Percentiles rank a stretch among this genome's conserved stretches.
Evolutionary conservation across 2,888 invertebrate species (phyloP).

Genomic region (Cosmia trapezina): DNA sequence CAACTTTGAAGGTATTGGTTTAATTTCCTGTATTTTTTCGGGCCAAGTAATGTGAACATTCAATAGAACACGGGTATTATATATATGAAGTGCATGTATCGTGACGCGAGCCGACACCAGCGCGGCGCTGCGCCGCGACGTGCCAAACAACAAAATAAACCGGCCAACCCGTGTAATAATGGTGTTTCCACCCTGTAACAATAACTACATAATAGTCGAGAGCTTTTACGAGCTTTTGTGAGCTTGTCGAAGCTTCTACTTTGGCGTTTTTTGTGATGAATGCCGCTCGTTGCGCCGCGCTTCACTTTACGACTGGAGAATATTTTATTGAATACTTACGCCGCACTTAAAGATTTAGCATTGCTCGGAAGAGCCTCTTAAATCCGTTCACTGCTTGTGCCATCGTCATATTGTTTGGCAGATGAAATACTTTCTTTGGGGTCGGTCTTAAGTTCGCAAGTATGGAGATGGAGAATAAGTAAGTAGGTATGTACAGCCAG

Average conservation of each 20-base stretch:
- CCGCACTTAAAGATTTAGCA: conserved; percentile 76
- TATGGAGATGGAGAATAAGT: conserved; percentile 17
- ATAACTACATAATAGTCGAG: conserved; percentile 90
- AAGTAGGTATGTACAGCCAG: conserved; percentile 31
- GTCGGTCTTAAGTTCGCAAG: conserved; percentile 42
- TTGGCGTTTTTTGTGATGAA: conserved; percentile 86
- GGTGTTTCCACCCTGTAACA: conserved; percentile 90
- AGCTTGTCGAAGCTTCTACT: conserved; percentile 89
- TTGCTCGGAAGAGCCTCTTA: conserved; percentile 73
- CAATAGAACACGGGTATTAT: conserved; percentile 16
- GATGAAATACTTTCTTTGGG: conserved; percentile 75
- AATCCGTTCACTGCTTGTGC: conserved; percentile 76
- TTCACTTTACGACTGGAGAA: conserved; percentile 80
- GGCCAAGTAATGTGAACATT: conserved; percentile 1
- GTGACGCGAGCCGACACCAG: conserved; percentile 64
- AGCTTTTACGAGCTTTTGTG: conserved; percentile 90
- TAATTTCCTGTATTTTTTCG: conserved; percentile 5
- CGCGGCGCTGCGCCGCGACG: conserved; percentile 75
- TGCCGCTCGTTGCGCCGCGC: conserved; percentile 77
- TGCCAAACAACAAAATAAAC: conserved; percentile 87
- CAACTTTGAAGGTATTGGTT: not conserved
- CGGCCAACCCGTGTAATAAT: conserved; percentile 87
- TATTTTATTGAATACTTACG: conserved; percentile 88
- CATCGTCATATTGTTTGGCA: conserved; percentile 77
- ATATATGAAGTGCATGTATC: conserved; percentile 52